Percentiles rank a stretch among this genome's conserved stretches.
phyloP scores from a whole-genome alignment of 1,140 invertebrate species.

The Drosophila willistoni region DNA sequence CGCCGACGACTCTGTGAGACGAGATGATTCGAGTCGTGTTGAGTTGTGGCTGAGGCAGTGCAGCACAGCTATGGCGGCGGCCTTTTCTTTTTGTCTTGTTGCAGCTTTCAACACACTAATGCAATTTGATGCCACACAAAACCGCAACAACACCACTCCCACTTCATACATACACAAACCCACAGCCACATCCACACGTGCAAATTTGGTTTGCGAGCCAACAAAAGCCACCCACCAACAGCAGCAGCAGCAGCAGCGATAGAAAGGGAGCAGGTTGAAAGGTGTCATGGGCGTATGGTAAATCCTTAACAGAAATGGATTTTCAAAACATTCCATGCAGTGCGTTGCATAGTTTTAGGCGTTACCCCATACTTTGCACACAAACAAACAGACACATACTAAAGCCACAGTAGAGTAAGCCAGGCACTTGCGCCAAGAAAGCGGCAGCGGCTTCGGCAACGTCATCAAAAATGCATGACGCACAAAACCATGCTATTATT shows the following conservation, averaged over 20 bases:
- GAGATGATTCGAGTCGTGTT: not conserved
- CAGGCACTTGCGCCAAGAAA: slow-evolving; percentile 13
- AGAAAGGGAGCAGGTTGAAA: slow-evolving; percentile 2
- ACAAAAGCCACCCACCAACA: slow-evolving; percentile 34
- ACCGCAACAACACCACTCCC: slow-evolving; percentile 49
- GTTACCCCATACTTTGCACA: slow-evolving; percentile 31
- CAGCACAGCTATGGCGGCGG: not conserved
- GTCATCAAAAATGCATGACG: slow-evolving; percentile 47
- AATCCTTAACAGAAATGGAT: slow-evolving; percentile 71
- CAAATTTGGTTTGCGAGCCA: slow-evolving; percentile 23
- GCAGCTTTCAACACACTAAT: slow-evolving; percentile 70
- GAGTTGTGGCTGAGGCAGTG: not conserved
- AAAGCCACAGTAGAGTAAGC: slow-evolving; percentile 10
- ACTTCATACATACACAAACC: slow-evolving; percentile 6
- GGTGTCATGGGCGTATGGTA: slow-evolving; percentile 23
- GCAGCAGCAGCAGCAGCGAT: no score
- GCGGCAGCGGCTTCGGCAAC: slow-evolving; percentile 11
- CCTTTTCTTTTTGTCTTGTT: slow-evolving; percentile 44
- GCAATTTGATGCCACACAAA: slow-evolving; percentile 76
- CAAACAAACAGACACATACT: slow-evolving; percentile 25
- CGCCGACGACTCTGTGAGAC: not conserved
- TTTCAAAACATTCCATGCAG: slow-evolving; percentile 65
- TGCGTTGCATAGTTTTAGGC: slow-evolving; percentile 73
- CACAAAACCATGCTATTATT: slow-evolving; percentile 59
- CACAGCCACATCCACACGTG: not conserved